Evolutionary conservation across 1,140 invertebrate genomes (phyloP), one percentile per base, ranked within the genome.

Genomic region (Solenopsis invicta): DNA sequence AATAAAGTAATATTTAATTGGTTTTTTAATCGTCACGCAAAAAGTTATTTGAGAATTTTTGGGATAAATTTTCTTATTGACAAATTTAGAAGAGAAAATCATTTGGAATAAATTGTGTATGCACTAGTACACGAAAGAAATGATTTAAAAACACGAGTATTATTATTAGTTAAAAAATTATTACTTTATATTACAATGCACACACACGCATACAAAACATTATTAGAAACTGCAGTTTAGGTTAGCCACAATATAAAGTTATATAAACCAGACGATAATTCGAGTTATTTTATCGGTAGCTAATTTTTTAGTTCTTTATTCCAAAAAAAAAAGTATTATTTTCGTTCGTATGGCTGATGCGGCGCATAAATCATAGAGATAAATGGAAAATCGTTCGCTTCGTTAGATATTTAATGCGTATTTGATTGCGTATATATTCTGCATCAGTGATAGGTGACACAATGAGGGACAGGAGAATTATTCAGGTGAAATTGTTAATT

Each of bases 361-460:
- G 18, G 29, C 34, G 13, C 24, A 18, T 18, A 16, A 81, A 34
- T 59, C 41, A 29, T 54, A 37, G 24, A 64, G 37, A 24, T 62
- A 84, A 84, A 84, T 74, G 21, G 80, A 62, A 84, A 84, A 84
- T 75, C 29, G 41, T 84, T 84, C 29, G n/a, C 4, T 18, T 48
- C 13, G 12, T 24, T 75, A 61, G 69, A 18, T 75, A 56, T 75
- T 84, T 84, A 84, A 84, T 75, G 67, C 6, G n/a, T 62, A 84
- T 74, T 84, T 75, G 69, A 84, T 75, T 75, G 80, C 54, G 21
- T 52, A 24, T 8, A 24, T 37, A 48, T 75, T 61, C 45, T 24
- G 18, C 45, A 13, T 71, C 24, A 29, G 13, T 59, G 37, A 34
- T 61, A 48, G 13, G n/a, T 50, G 41, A 75, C 13, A 48, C 8